Base-by-base conservation (phyloP, 1,140 invertebrate species). In the Hyles vespertilio region DNA sequence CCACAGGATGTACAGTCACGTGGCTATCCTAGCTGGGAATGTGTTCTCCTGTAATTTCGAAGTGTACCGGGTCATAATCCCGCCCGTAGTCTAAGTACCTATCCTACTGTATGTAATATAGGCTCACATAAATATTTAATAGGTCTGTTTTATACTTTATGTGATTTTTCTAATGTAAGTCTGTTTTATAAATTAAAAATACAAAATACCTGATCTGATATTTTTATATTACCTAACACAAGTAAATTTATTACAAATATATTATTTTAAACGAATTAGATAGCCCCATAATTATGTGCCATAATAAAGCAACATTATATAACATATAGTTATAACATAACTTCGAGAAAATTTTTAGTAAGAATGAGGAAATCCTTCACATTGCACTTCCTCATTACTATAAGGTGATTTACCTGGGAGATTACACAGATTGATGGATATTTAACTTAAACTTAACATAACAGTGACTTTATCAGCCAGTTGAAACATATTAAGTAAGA, bases 111-210 rank as follows among this genome's bases (percentile, higher is more conserved):
- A 79, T 90, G 87, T 90, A 89, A 90, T 90, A 89, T 90, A 90
- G 88, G 89, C 78, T 89, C 87, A 88, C 87, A 89, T 89, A 78
- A 84, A 89, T 90, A 89, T 89, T 89, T 89, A 89, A 89, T 89
- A 89, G 80, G 84, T 82, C 84, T 88, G 81, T 89, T 89, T 83
- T 81, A 83, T 84, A 87, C 78, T 83, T 78, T 86, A 86, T 89
- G 89, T 90, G 89, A 90, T 89, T 88, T 78, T 84, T 86, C 62
- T 87, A 79, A 76, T 86, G 81, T 87, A 89, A 89, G 84, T 86
- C 84, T 89, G 89, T 89, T 89, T 83, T 82, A 89, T 89, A 87
- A 89, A 89, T 81, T 79, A 81, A 80, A 85, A 87, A 82, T 83
- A 78, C 67, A 88, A 89, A 89, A 84, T 63, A 68, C 51, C 67